Percentiles rank a stretch among this genome's conserved stretches.
Conservation (phyloP, 2,113 vertebrate species). For the Rhagologus leucostigma region DNA sequence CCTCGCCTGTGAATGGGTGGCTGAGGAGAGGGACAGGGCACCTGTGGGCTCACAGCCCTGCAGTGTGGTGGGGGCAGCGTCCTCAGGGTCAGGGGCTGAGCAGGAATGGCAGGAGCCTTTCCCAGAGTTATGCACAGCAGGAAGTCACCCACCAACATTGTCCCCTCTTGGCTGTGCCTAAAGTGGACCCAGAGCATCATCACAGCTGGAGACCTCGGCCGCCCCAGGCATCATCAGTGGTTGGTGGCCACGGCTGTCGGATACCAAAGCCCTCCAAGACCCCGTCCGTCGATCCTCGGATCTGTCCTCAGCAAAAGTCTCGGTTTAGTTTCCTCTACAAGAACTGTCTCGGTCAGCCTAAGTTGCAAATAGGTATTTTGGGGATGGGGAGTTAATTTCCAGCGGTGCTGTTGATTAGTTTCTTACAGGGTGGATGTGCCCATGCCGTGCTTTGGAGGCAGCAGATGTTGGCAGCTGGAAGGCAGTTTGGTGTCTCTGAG, state of each 20-base stretch:
- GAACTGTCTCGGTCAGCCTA: background rate
- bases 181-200: background rate
- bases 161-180: background rate
- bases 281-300: rapidly evolving
- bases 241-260: rapidly evolving
- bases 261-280: background rate
- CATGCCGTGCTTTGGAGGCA: background rate
- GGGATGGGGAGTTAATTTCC: background rate
- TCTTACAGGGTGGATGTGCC: background rate
- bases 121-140: rapidly evolving
- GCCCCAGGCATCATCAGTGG: rapidly evolving
- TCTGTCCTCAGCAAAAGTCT: background rate
- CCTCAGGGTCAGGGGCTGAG: background rate
- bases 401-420: background rate
- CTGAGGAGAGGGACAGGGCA: background rate
- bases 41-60: rapidly evolving
- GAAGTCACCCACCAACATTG: rapidly evolving
- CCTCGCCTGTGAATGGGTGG: rapidly evolving
- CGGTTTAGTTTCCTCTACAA: background rate
- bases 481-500: constrained; percentile 5
- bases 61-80: rapidly evolving
- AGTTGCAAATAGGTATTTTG: background rate
- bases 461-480: constrained; percentile 14
- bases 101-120: background rate
- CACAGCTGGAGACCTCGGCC: background rate